A percentile compares a stretch with the other conserved stretches of the same genome.
phyloP scores from a whole-genome alignment of 2,113 vertebrate species.

The Eurystomus gularis region DNA sequence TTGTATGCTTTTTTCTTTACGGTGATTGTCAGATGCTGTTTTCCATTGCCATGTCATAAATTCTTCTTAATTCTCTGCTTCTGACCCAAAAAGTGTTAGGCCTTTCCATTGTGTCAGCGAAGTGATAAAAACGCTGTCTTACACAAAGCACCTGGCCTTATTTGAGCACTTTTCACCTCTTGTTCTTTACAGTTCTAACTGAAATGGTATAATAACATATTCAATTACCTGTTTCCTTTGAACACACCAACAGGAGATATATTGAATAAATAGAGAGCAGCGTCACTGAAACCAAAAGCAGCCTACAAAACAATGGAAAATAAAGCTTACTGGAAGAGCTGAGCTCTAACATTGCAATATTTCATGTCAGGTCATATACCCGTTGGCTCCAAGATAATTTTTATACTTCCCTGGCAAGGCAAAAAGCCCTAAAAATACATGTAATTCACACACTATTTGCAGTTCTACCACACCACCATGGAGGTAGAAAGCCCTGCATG shows the following conservation, averaged over 20 bases:
- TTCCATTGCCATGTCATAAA: not conserved
- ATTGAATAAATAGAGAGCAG: slow-evolving; percentile 82
- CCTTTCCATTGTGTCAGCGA: not conserved
- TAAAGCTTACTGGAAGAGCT: not conserved
- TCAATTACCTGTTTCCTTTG: slow-evolving; percentile 80
- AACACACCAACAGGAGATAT: slow-evolving; percentile 79
- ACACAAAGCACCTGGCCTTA: not conserved
- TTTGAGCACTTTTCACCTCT: not conserved
- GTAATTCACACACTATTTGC: not conserved
- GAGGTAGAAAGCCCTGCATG: not conserved
- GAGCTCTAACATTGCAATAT: not conserved
- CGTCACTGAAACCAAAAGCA: slow-evolving; percentile 77
- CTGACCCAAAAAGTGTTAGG: not conserved
- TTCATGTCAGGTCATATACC: not conserved
- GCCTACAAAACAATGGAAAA: slow-evolving; percentile 66
- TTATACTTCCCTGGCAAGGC: not conserved
- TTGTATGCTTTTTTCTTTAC: not conserved
- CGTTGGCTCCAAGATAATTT: not conserved
- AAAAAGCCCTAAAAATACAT: not conserved
- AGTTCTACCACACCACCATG: not conserved
- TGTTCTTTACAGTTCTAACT: not conserved
- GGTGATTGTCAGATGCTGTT: not conserved
- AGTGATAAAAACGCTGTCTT: not conserved
- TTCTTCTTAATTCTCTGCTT: not conserved
- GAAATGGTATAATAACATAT: not conserved